A percentile compares a stretch with the other conserved stretches of the same genome.
These are phyloP conservation scores for Trichogramma pretiosum DNA, from an alignment of 1,140 invertebrate genomes.

Conservation along the genomic window DNA sequence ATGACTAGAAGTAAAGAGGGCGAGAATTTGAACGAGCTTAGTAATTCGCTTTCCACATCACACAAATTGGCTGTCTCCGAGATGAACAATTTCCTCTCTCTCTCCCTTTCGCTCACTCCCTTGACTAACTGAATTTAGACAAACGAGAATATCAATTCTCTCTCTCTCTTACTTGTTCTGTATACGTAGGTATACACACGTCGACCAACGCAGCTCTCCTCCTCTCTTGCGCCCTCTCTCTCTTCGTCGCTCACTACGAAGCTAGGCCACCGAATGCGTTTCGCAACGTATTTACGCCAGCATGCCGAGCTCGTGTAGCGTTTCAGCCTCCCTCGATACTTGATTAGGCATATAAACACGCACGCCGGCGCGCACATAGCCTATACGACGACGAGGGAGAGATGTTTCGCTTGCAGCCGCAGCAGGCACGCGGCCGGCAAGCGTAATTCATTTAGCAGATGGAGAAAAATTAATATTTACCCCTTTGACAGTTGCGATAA, in stretches of 20 bases:
- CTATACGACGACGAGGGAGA: too few species aligned
- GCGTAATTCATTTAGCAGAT: too few species aligned
- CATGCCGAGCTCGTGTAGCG: background rate
- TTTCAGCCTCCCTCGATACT: background rate
- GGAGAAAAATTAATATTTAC: too few species aligned
- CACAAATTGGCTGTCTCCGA: conserved; percentile 20
- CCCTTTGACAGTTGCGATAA: too few species aligned
- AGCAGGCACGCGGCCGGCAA: too few species aligned
- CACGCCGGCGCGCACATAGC: too few species aligned
- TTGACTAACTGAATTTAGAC: conserved; percentile 21
- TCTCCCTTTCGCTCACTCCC: too few species aligned
- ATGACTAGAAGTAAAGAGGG: too few species aligned
- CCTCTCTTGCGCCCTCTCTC: background rate
- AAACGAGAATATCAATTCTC: conserved; percentile 16
- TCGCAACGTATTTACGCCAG: background rate
- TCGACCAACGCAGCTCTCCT: too few species aligned
- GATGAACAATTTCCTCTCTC: conserved; percentile 23
- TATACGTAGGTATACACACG: too few species aligned
- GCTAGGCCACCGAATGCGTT: background rate
- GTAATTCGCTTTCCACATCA: conserved; percentile 21
- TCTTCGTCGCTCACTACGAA: background rate
- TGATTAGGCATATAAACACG: background rate
- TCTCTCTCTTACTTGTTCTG: background rate
- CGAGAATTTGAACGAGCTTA: too few species aligned
- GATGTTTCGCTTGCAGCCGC: too few species aligned